phyloP scores from a whole-genome alignment of 2,888 invertebrate genomes.

The Drosophila mulleri region DNA sequence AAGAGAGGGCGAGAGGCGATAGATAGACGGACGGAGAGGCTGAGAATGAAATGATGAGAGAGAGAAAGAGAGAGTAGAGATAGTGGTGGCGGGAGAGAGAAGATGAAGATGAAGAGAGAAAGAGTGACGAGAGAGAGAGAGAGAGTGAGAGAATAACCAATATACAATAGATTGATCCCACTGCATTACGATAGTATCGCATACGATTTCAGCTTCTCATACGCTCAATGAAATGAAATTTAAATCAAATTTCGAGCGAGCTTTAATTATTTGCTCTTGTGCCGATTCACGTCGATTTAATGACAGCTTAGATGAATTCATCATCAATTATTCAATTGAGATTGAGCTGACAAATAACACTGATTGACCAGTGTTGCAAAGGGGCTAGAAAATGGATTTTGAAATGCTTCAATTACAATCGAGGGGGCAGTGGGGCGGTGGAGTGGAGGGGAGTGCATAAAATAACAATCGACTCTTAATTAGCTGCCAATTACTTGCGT shows the following conservation, averaged over 20 bases:
- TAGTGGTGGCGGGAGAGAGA: no score
- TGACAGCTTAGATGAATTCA: conserved; percentile 2
- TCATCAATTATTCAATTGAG: conserved; percentile 12
- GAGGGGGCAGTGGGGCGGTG: neutral
- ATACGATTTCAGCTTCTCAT: neutral
- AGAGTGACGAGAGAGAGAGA: neutral
- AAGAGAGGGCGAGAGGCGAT: no score
- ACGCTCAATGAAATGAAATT: neutral
- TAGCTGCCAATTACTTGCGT: conserved; percentile 25
- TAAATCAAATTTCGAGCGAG: neutral
- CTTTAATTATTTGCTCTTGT: neutral
- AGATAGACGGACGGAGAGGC: neutral
- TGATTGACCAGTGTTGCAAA: conserved; percentile 12
- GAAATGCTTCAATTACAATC: conserved; percentile 21
- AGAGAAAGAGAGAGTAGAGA: neutral
- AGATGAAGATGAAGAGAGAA: neutral
- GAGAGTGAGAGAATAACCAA: no score
- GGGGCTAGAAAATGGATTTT: conserved; percentile 4
- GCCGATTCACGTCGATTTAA: neutral
- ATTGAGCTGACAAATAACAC: conserved; percentile 6
- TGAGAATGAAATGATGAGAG: neutral
- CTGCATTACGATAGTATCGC: neutral
- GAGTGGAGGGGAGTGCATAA: neutral
- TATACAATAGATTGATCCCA: neutral
- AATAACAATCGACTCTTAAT: conserved; percentile 20